These are phyloP conservation scores for Bufotes viridis DNA, from an alignment of 2,797 vertebrate genomes.

Conservation along the genomic window DNA sequence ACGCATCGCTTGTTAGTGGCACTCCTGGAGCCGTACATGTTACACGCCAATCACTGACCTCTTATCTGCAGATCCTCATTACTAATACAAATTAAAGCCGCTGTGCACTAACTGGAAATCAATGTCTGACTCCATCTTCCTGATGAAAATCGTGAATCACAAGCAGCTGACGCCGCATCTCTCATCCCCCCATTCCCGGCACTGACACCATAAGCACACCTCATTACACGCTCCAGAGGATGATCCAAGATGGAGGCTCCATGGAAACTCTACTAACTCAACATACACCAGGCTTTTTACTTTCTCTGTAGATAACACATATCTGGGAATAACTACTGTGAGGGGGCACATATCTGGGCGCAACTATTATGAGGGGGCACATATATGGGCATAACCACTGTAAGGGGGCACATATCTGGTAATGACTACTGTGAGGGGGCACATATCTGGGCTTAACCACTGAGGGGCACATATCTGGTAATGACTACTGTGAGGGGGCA, in stretches of 20 bases:
- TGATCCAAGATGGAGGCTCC: too few relatives aligned
- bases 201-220: not conserved
- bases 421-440: too few relatives aligned
- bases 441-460: too few relatives aligned
- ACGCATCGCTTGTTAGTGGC: not conserved
- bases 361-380: too few relatives aligned
- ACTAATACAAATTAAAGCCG: slow-evolving; percentile 22
- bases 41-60: not conserved
- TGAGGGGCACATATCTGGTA: too few relatives aligned
- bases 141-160: not conserved
- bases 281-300: too few relatives aligned
- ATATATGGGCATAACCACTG: too few relatives aligned
- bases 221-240: not conserved
- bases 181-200: not conserved
- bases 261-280: not conserved
- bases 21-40: not conserved
- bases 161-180: not conserved
- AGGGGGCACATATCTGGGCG: too few relatives aligned
- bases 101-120: slow-evolving; percentile 15
- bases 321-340: too few relatives aligned
- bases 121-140: slow-evolving; percentile 6
- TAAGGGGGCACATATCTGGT: too few relatives aligned
- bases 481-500: too few relatives aligned
- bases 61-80: slow-evolving; percentile 18
- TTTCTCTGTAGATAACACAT: too few relatives aligned